Evolutionary conservation across 2,888 invertebrate species (phyloP), one percentile per base, ranked within the genome.

Genomic region (Dolichopus griseipennis): DNA sequence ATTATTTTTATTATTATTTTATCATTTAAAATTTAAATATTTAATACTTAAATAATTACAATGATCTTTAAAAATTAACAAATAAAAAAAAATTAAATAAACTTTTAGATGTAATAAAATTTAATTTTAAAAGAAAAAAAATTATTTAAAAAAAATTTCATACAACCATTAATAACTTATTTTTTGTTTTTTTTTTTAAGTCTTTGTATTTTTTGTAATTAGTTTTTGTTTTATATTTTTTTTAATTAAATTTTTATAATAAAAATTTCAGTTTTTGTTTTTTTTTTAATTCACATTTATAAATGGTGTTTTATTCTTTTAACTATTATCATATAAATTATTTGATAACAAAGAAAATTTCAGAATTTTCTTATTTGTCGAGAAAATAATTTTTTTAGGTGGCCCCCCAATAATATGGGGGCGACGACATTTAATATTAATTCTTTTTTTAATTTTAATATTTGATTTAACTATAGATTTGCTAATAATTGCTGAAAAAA

Each of bases 401-500:
- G 52, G 52, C 52, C 52, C 52, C 52, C 52, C 52, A 52, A 52
- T 52, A 52, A 52, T 52, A 52, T 52, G 52, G 52, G 52, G 52
- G 52, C 52, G 52, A 52, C n/a, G 52, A n/a, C 52, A 52, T 52
- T 52, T 52, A 52, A 52, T 52, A 18, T n/a, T 34, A 34, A 64
- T 33, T 64, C n/a, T 64, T 64, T 61, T 65, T 22, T 34, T 66
- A 20, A 66, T 34, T 27, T 61, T 66, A n/a, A 66, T 61, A 18
- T 66, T 61, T 34, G 34, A 52, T 63, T 34, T 37, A 33, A 64
- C 21, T 34, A n/a, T 34, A 33, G n/a, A 64, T 12, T 37, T 64
- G 18, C n/a, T 9, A 64, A 52, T 20, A 67, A 69, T 66, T 68
- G 70, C 65, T 71, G 67, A 65, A 70, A 70, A 70, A 71, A 71